These are phyloP conservation scores for Venustaconcha ellipsiformis DNA, from an alignment of 1,140 invertebrate genomes.

Conservation along the genomic window DNA sequence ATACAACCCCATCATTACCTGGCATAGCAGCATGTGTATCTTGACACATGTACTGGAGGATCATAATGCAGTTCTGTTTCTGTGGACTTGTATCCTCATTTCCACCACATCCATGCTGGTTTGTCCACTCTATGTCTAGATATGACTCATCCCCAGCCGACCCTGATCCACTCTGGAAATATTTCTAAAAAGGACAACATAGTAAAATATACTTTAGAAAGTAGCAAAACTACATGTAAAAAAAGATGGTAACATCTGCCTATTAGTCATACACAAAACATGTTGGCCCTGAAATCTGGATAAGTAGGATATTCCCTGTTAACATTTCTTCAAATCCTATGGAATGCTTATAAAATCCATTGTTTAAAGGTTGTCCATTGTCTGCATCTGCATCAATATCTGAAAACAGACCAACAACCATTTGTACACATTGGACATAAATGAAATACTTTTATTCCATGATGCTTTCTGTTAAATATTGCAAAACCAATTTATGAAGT, in stretches of 20 bases:
- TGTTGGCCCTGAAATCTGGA: too few species aligned
- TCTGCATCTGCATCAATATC: neutral
- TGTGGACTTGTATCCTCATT: constrained; percentile 60
- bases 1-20: constrained; percentile 25
- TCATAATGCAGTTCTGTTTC: constrained; percentile 66
- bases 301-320: too few species aligned
- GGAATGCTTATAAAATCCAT: neutral
- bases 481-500: neutral
- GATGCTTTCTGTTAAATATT: too few species aligned
- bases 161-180: constrained; percentile 65
- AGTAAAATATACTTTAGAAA: too few species aligned
- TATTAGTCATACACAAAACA: too few species aligned
- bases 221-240: too few species aligned
- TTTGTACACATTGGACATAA: neutral
- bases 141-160: constrained; percentile 43
- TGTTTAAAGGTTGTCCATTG: neutral
- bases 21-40: constrained; percentile 44
- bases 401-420: neutral
- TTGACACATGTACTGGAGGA: constrained; percentile 69
- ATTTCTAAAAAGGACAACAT: constrained; percentile 55
- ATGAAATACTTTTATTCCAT: neutral
- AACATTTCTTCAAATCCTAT: neutral
- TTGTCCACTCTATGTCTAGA: constrained; percentile 66
- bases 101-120: constrained; percentile 69
- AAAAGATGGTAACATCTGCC: too few species aligned